Evolutionary conservation across 2,797 vertebrate genomes (phyloP), one percentile per base, ranked within the genome.

Genomic region (Amphiprion clarkii): DNA sequence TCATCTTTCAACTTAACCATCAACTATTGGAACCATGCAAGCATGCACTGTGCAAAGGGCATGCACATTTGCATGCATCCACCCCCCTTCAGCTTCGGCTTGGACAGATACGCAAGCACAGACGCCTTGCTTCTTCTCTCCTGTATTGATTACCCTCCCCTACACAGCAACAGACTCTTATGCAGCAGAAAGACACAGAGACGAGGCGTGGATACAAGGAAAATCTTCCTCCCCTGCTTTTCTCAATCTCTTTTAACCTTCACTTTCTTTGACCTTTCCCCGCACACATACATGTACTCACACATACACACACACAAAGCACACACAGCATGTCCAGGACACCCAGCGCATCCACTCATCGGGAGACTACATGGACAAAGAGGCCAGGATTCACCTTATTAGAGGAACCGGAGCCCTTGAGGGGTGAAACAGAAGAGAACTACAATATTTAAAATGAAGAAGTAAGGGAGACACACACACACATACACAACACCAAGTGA

Each of bases 321-420:
- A 81, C 66, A 83, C 75, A 78, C 46, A 76, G 72, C 76, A 69
- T 81, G 66, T 77, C 64, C 59, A 71, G 76, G 64, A 82, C 67
- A 44, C 67, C 29, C 68, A 79, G 78, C 51, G 51, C 25, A 79
- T 63, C 66, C 67, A 84, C 52, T 72, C 72, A 83, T 74, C 70
- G 27, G 66, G 71, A 77, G 73, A 82, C 79, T 71, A 79, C 80
- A 79, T 17, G 25, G 60, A 82, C 55, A 78, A 57, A 65, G 66
- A 90, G 64, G 71, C 74, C 84, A 83, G 75, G 74, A 89, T 86
- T 92, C 88, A 92, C 89, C 91, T 92, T 86, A 59, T 85, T 64
- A 80, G 62, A 85, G 72, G 78, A 85, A 74, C 75, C 40, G 87
- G 72, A 80, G 79, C 64, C 88, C 80, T 87, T 90, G 82, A 72